These are phyloP conservation scores for Apteryx owenii DNA, from an alignment of 2,113 vertebrate species.

Conservation along the genomic window DNA sequence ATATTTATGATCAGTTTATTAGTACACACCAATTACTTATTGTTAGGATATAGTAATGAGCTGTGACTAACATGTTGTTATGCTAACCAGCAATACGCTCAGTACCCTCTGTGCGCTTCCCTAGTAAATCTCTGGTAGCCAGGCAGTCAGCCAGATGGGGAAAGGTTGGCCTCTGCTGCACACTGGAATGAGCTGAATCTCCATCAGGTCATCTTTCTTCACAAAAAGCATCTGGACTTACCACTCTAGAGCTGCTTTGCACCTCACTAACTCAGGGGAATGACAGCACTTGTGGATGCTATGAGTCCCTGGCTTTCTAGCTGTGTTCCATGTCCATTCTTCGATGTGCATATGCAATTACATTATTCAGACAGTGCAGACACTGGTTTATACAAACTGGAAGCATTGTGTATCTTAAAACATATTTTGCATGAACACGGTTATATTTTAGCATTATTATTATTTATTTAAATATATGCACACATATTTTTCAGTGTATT, in stretches of 20 bases:
- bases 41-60: neutral
- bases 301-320: neutral
- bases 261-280: neutral
- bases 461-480: neutral
- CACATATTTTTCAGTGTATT: neutral
- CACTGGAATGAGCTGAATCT: neutral
- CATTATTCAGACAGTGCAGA: neutral
- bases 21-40: neutral
- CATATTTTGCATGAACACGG: neutral
- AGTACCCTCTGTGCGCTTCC: neutral
- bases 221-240: neutral
- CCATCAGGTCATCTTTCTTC: neutral
- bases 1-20: neutral
- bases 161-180: neutral
- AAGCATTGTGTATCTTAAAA: neutral
- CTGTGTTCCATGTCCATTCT: fast-evolving
- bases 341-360: neutral
- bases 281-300: fast-evolving
- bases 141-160: neutral
- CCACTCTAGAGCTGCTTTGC: neutral
- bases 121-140: fast-evolving
- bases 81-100: neutral
- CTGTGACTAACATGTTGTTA: neutral
- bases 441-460: neutral
- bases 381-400: neutral